These are phyloP conservation scores for Pampusana beccarii DNA, from an alignment of 2,113 vertebrate species.

Conservation along the genomic window DNA sequence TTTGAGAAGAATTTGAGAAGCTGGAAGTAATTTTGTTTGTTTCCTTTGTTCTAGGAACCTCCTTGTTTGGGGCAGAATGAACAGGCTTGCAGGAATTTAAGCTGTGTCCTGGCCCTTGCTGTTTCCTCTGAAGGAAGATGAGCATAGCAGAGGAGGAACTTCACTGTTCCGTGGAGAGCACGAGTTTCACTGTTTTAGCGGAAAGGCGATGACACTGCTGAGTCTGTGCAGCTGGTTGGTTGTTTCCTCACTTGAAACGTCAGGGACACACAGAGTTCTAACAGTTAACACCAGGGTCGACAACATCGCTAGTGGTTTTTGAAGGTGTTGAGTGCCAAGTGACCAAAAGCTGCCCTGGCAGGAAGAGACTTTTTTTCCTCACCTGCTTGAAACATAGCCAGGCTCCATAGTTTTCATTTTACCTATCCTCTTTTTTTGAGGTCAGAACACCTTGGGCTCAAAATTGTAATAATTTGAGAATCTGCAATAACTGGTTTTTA, in stretches of 20 bases:
- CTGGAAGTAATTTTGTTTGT: background rate
- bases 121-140: background rate
- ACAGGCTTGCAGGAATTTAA: background rate
- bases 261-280: background rate
- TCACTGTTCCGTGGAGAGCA: background rate
- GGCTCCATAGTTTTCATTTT: background rate
- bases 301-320: background rate
- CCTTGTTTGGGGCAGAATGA: background rate
- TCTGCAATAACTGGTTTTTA: background rate
- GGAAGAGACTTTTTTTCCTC: background rate
- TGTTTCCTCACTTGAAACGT: background rate
- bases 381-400: background rate
- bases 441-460: background rate
- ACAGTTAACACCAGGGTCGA: background rate
- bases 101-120: background rate
- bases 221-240: background rate
- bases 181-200: rapidly evolving
- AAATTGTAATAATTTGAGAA: background rate
- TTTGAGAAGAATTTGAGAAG: background rate
- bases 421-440: background rate
- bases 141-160: background rate
- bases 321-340: background rate
- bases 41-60: background rate
- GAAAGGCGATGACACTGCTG: background rate
- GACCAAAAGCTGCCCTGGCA: background rate